Evolutionary conservation across 2,888 invertebrate species (phyloP).

Genomic region (Calameuta filiformis): DNA sequence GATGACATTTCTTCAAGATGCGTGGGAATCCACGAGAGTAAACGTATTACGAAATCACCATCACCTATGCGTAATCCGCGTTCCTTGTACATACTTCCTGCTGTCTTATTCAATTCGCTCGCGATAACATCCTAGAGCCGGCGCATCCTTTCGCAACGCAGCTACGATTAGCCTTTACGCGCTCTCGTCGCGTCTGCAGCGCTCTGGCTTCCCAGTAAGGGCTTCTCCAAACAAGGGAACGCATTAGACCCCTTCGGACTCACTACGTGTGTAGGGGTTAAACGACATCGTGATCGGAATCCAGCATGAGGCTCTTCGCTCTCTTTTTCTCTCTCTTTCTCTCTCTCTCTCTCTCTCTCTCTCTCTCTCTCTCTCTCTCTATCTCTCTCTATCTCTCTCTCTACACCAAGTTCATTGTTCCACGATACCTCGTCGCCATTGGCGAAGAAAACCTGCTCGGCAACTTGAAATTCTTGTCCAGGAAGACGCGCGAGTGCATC

Average conservation of each 20-base stretch:
- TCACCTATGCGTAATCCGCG: neutral
- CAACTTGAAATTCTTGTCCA: neutral
- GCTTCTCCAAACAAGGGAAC: slow-evolving; percentile 54
- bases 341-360: neutral
- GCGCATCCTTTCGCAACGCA: neutral
- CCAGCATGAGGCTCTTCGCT: slow-evolving; percentile 12
- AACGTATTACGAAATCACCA: neutral
- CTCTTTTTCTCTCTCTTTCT: neutral
- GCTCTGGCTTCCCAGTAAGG: slow-evolving; percentile 40
- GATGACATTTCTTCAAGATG: neutral
- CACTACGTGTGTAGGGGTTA: slow-evolving; percentile 53
- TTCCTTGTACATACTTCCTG: neutral
- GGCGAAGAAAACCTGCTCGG: neutral
- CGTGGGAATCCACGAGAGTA: neutral
- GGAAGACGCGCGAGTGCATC: neutral
- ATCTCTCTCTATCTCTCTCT: neutral
- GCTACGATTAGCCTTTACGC: neutral
- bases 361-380: slow-evolving; percentile 4
- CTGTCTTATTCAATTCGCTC: neutral
- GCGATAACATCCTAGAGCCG: neutral
- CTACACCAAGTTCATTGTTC: neutral
- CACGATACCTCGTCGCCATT: neutral
- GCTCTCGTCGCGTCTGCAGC: neutral
- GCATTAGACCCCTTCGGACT: slow-evolving; percentile 43
- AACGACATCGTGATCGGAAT: slow-evolving; percentile 51